phyloP scores from a whole-genome alignment of 2,797 vertebrate species.

The Hirundo rustica region DNA sequence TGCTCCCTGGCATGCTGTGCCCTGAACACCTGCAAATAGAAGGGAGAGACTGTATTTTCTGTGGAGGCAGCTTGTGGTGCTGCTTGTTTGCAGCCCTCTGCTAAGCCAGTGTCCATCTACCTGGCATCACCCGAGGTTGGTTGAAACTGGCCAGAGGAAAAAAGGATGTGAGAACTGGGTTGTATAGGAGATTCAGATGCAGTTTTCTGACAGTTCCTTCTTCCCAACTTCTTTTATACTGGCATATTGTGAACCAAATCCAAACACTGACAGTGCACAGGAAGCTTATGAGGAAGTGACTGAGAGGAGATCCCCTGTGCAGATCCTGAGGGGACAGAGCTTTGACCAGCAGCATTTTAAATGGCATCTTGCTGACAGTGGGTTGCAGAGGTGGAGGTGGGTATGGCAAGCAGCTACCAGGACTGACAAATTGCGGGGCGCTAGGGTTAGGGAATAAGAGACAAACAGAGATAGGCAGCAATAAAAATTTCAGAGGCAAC shows the following conservation, averaged over 20 bases:
- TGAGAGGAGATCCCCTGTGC: neutral
- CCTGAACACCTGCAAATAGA: neutral
- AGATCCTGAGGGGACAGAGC: neutral
- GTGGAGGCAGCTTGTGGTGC: neutral
- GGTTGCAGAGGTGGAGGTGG: neutral
- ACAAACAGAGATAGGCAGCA: neutral
- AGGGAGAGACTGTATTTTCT: neutral
- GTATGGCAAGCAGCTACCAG: neutral
- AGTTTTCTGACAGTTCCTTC: neutral
- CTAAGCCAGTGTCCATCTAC: neutral
- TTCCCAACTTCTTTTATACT: neutral
- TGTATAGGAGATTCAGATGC: neutral
- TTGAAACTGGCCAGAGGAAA: neutral
- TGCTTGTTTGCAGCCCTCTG: neutral
- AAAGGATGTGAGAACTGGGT: neutral
- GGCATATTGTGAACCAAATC: neutral
- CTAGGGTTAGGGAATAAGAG: neutral
- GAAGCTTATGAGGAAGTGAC: neutral
- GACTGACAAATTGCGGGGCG: neutral
- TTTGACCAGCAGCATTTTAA: neutral
- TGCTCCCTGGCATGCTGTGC: neutral
- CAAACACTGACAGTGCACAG: neutral
- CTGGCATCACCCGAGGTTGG: rapidly evolving
- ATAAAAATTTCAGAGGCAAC: neutral
- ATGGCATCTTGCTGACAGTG: neutral